Evolutionary conservation across 2,113 vertebrate species (phyloP), one percentile per base, ranked within the genome.

Genomic region (Ptilorrhoa leucosticta): DNA sequence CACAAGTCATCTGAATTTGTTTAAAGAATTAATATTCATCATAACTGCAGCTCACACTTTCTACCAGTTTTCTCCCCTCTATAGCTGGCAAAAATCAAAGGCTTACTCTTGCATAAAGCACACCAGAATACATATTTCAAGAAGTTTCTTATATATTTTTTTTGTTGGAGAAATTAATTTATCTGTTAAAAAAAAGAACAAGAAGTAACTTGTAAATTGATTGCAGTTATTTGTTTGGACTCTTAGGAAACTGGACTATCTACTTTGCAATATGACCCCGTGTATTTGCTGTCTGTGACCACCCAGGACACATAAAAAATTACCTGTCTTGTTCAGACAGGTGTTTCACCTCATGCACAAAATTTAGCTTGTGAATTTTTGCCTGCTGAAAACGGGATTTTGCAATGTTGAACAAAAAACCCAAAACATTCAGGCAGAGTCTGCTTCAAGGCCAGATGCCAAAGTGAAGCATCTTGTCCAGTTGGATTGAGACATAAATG

Each of bases 181-280:
- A n/a, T 30, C 12, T 19, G 9, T 23, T 11, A 4, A 71, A 78
- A 57, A 19, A 44, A 20, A 20, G 1, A 4, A 53, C 3, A 44
- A 80, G 4, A 47, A 51, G 5, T 19, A 90, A 26, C 0, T 19
- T 45, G 6, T 48, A 81, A 78, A 66, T 79, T 80, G 2, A 12
- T 16, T 63, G 15, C 20, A 23, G 11, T 2, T 50, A 51, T 35
- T 40, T 0, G 0, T 65, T 57, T 69, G 3, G 1, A 22, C 7
- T 26, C 15, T n/a, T 20, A 40, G 5, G 22, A 87, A 90, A 71
- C 2, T 4, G 37, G 23, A 2, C 2, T 80, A 6, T 57, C 30
- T 90, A 48, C 24, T n/a, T 50, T n/a, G 33, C 22, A 57, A 11
- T 4, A 30, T 3, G 2, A 64, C 5, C 30, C 15, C 51, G 18